A percentile compares a stretch with the other conserved stretches of the same genome.
Evolutionary conservation across 2,113 vertebrate species (phyloP).

Genomic region (Petrocephalus microphthalmus): DNA sequence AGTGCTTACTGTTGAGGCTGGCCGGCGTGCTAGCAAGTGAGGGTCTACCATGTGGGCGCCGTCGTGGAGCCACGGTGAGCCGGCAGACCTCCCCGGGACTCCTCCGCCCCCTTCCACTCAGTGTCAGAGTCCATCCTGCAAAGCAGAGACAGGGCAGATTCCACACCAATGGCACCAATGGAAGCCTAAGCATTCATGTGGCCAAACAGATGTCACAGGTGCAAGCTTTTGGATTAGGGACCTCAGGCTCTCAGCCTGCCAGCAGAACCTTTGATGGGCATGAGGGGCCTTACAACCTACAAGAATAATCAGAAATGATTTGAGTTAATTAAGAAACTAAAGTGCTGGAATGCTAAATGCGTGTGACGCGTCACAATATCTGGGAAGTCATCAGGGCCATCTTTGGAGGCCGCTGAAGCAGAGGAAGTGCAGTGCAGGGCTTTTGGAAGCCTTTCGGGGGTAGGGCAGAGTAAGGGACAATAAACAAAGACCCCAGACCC

Average conservation of each 20-base stretch:
- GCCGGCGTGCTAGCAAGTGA: background rate
- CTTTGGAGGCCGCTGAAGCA: constrained; percentile 16
- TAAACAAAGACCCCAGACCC: constrained; percentile 45
- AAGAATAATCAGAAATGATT: constrained; percentile 3
- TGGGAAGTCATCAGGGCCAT: constrained; percentile 39
- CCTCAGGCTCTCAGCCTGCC: background rate
- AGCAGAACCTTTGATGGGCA: background rate
- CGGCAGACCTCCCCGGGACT: background rate
- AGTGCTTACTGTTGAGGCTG: background rate
- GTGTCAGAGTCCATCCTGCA: background rate
- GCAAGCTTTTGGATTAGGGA: background rate
- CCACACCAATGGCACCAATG: background rate
- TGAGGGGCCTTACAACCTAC: background rate
- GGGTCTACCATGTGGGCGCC: background rate
- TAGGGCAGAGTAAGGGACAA: constrained; percentile 50
- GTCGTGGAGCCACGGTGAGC: background rate
- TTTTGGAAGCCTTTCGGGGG: constrained; percentile 28
- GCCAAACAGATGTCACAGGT: background rate
- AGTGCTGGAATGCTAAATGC: background rate
- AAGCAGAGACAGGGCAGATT: background rate
- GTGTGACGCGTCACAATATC: constrained; percentile 38
- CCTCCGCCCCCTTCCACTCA: background rate
- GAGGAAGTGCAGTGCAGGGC: constrained; percentile 38
- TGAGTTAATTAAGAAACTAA: background rate
- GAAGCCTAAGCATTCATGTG: background rate